Evolutionary conservation across 2,888 invertebrate species (phyloP), one percentile per base, ranked within the genome.

Genomic region (Chaitophorus viminalis): DNA sequence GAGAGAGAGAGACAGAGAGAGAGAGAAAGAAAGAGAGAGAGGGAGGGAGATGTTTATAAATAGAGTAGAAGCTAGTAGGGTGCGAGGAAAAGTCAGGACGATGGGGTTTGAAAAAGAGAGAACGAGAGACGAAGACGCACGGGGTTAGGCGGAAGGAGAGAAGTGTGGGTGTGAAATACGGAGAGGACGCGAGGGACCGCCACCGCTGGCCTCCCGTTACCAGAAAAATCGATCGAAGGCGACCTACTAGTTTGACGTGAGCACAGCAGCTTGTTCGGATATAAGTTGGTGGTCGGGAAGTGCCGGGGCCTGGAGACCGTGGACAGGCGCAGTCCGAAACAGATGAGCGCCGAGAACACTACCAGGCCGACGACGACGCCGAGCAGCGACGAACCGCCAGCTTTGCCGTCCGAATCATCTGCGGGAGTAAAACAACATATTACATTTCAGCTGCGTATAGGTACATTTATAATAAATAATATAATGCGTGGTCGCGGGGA

Each of bases 241-340:
- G 87, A 87, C 87, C 87, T 87, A 87, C 87, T 87, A 72, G 87
- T 87, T 81, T 87, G 87, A 81, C 87, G 87, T 52, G 87, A 87
- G 65, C 87, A 87, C 79, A 87, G 87, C 87, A 87, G 87, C 79
- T 87, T 87, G 87, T 87, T 87, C 79, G 87, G 87, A 79, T 87
- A 87, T 39, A 87, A 81, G 87, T 87, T 87, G 87, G 96, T 96
- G 92, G 96, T 96, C 89, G 95, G 96, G 91, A 95, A 95, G 91
- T 95, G 95, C 90, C 94, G 92, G 31, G 93, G 93, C 89, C 94
- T 91, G 90, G 93, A 93, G 91, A 93, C 93, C 90, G 95, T 95
- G 92, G 97, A 97, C 90, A 97, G 93, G 91, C 96, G 96, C 91
- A 97, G 93, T 90, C 97, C 97, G 93, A 97, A 95, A 92, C 97